Base-by-base conservation (phyloP, 2,797 vertebrate species). In the Mionectes olivaceus region DNA sequence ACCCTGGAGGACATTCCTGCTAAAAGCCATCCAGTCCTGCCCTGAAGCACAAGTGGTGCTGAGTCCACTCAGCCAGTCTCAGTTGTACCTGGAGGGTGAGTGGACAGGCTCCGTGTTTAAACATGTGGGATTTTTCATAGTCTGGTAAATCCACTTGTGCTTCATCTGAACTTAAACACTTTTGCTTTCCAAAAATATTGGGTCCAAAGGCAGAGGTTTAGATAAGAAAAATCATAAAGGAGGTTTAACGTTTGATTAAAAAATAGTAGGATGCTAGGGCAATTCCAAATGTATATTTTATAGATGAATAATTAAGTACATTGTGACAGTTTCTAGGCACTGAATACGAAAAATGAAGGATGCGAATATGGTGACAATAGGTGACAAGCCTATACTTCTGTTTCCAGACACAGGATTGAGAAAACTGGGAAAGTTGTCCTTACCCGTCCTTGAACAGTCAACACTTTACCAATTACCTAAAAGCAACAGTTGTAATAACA, bases 281-380 rank as follows among this genome's bases (percentile, higher is more conserved):
- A 64, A 82, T 55, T 68, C 33, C 41, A 87, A 84, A 63, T 64
- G 30, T 2, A 8, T 35, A 47, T 63, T 83, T 83, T 44, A 70
- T 39, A 64, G 3, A 75, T 44, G 22, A 89, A 74, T 63, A 70
- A 86, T 39, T 64, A 71, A 59, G 24, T 59, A 76, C 32, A 35
- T 88, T 0, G 1, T 55, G 35, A 8, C 15, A 79, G 27, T 52
- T 25, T 70, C 52, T 41, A 32, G 70, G 44, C 52, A 47, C 32
- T 1, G 7, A 79, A 24, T 69, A 35, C 32, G 22, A 90, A 28
- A 87, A 79, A 60, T 18, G 4, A 90, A 85, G 11, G 24, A 50
- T 52, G 44, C 0, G 0, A 86, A 39, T 25, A 67, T 0, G 2
- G 74, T 53, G 50, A 30, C 18, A 0, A 35, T 35, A 35, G 35